Evolutionary conservation across 35 echinoderm and acorn worm species (phyloP).

Genomic region (Acanthaster planci): DNA sequence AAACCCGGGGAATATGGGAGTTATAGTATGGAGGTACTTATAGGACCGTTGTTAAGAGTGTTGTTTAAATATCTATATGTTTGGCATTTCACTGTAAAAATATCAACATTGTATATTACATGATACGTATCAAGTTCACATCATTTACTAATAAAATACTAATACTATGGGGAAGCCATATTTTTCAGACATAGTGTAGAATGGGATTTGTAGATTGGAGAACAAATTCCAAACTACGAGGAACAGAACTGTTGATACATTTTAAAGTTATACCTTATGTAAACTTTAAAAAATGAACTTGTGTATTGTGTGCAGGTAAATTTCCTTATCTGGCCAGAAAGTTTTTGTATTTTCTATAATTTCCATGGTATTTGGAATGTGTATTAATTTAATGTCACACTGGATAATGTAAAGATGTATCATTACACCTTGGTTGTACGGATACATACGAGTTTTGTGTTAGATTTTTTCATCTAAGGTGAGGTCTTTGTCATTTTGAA

Average conservation of each 20-base stretch:
- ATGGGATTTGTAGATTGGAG: slow-evolving; percentile 11
- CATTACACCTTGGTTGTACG: no score
- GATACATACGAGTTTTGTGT: no score
- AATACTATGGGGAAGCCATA: neutral
- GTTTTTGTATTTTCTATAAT: slow-evolving; percentile 1
- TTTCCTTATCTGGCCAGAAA: neutral
- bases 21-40: neutral
- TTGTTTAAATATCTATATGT: slow-evolving; percentile 19
- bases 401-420: no score
- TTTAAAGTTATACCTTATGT: slow-evolving; percentile 16
- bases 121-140: neutral
- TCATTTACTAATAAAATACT: neutral
- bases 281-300: neutral
- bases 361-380: neutral
- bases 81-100: slow-evolving; percentile 30
- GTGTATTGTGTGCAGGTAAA: neutral
- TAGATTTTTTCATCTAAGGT: no score
- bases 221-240: neutral
- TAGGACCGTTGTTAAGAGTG: slow-evolving; percentile 1
- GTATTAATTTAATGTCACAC: no score
- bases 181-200: neutral
- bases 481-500: no score
- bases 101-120: slow-evolving; percentile 28
- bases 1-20: no score
- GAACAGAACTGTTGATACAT: neutral